Percentiles rank a stretch among this genome's conserved stretches.
These are phyloP conservation scores for Tenthredo distinguenda DNA, from an alignment of 2,888 invertebrate species.

Conservation along the genomic window DNA sequence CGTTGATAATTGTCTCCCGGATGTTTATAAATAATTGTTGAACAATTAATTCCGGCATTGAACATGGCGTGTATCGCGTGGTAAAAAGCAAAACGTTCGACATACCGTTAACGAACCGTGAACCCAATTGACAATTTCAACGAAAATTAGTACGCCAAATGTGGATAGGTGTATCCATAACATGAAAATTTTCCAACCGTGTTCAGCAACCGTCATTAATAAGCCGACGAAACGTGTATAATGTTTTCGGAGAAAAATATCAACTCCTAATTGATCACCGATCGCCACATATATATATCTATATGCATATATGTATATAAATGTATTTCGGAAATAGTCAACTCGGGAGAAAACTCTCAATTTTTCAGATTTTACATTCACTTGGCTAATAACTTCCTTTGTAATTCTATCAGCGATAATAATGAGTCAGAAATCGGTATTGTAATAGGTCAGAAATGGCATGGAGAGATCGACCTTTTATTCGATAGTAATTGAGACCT, in stretches of 20 bases:
- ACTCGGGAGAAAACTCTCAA: not conserved
- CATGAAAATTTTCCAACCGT: conserved; percentile 18
- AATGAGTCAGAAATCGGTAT: not conserved
- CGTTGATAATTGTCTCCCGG: conserved; percentile 5
- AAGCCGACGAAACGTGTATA: not conserved
- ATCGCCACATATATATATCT: not conserved
- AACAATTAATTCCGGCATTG: conserved; percentile 43
- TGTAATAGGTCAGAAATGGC: not conserved
- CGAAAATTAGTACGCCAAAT: conserved; percentile 64
- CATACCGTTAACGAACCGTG: conserved; percentile 63
- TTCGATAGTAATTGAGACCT: not conserved
- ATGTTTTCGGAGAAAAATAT: conserved; percentile 35
- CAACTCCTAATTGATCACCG: conserved; percentile 4
- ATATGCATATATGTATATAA: too few species aligned
- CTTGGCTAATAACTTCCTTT: not conserved
- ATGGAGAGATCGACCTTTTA: not conserved
- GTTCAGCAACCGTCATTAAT: not conserved
- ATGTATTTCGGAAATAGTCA: not conserved
- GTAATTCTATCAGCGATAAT: not conserved
- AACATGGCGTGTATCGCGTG: conserved; percentile 10
- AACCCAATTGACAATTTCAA: conserved; percentile 67
- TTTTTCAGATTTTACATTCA: not conserved
- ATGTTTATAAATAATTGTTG: conserved; percentile 38
- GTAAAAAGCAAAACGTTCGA: conserved; percentile 24
- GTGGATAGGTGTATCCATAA: conserved; percentile 6